Evolutionary conservation across 2,797 vertebrate genomes (phyloP).

Genomic region (Neosalanx taihuensis): DNA sequence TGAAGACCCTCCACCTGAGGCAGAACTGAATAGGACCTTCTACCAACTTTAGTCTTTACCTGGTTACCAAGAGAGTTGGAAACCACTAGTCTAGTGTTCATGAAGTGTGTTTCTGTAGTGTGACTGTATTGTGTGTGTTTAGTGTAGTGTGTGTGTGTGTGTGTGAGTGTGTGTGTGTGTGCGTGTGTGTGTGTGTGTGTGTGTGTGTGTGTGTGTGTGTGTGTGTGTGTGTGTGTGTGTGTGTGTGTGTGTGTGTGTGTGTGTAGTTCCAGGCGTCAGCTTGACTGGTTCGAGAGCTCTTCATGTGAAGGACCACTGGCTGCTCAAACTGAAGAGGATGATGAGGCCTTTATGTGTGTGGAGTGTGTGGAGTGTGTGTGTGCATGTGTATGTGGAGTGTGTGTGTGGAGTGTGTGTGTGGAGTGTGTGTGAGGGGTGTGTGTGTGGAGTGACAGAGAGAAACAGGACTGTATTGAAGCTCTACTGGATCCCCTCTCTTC

Average conservation of each 20-base stretch:
- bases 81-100: too few species aligned
- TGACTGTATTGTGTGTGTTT: not conserved
- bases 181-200: constrained; percentile 15
- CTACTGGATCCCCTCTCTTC: not conserved
- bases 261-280: constrained; percentile 4
- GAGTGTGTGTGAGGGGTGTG: not conserved
- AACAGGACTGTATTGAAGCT: too few species aligned
- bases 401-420: not conserved
- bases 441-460: not conserved
- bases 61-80: too few species aligned
- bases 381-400: too few species aligned
- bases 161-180: constrained; percentile 18
- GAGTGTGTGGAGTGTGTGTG: not conserved
- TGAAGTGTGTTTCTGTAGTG: not conserved
- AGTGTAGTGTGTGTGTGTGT: not conserved
- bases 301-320: too few species aligned
- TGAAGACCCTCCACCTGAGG: too few species aligned
- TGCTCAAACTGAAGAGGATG: too few species aligned
- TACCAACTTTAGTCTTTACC: too few species aligned
- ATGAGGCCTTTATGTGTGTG: not conserved
- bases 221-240: constrained; percentile 22
- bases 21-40: too few species aligned
- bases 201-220: constrained; percentile 25
- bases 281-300: not conserved
- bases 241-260: constrained; percentile 19